phyloP scores from a whole-genome alignment of 92 coral and sea anemone species.

The Bergia puertoricense region DNA sequence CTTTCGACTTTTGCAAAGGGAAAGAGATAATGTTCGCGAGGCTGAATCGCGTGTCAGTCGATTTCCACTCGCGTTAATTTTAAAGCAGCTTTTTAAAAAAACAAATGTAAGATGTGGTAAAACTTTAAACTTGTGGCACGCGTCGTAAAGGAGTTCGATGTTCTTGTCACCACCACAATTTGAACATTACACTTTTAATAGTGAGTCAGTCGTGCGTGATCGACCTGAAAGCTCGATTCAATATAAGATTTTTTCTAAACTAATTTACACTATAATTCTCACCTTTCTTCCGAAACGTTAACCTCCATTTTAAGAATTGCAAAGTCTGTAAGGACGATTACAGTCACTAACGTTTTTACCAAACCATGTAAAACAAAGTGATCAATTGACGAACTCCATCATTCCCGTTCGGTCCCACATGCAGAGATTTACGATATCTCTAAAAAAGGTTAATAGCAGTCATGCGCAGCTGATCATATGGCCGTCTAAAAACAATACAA shows the following conservation, averaged over 20 bases:
- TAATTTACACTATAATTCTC: background rate
- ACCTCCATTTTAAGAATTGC: background rate
- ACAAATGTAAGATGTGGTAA: background rate
- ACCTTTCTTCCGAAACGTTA: background rate
- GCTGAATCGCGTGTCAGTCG: background rate
- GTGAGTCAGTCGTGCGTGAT: slow-evolving; percentile 24
- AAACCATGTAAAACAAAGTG: background rate
- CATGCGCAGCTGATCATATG: background rate
- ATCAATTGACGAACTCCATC: background rate
- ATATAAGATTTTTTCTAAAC: background rate
- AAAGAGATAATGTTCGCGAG: background rate
- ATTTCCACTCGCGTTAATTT: background rate
- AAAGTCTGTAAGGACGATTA: background rate
- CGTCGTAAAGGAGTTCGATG: background rate
- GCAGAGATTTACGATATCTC: background rate
- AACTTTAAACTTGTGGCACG: slow-evolving; percentile 5
- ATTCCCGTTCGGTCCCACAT: no score
- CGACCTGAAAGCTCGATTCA: background rate
- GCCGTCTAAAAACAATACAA: background rate
- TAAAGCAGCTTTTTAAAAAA: background rate
- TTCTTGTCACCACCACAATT: background rate
- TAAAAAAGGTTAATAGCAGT: background rate
- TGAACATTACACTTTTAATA: background rate
- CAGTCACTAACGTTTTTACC: background rate
- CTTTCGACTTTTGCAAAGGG: background rate